A percentile compares a stretch with the other conserved stretches of the same genome.
Conservation (phyloP, 2,113 vertebrate genomes). For the Platysternon megacephalum region DNA sequence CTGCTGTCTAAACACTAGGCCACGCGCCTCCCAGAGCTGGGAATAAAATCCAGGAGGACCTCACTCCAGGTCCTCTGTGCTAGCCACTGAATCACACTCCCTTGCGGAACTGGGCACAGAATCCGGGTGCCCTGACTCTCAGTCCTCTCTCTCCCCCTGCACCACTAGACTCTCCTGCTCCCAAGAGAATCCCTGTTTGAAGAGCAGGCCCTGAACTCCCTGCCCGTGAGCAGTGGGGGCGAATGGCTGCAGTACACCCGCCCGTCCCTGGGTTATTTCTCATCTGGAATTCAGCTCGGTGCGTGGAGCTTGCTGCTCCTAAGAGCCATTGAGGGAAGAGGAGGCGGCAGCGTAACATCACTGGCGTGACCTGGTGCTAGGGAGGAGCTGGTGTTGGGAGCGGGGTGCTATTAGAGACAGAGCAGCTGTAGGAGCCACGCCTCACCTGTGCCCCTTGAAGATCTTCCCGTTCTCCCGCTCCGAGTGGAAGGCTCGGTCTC, state of each 20-base stretch:
- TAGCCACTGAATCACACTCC: background rate
- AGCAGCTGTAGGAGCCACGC: background rate
- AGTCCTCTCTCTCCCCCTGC: background rate
- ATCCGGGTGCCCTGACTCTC: background rate
- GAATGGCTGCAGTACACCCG: background rate
- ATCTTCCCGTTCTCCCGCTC: constrained; percentile 88
- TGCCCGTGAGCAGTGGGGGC: too few species aligned
- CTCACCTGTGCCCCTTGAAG: constrained; percentile 94
- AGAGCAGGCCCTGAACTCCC: too few species aligned
- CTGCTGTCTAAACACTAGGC: background rate
- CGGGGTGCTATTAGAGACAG: background rate
- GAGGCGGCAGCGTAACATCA: background rate
- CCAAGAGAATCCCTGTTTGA: too few species aligned
- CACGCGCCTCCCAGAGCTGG: background rate
- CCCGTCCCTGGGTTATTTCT: background rate
- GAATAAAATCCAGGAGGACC: background rate
- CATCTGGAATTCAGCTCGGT: background rate
- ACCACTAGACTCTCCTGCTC: background rate
- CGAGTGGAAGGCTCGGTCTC: constrained; percentile 88
- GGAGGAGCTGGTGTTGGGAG: background rate
- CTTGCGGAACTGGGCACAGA: background rate
- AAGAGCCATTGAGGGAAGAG: background rate
- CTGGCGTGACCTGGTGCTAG: background rate
- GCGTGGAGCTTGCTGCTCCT: too few species aligned
- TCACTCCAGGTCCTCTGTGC: background rate